These are phyloP conservation scores for Gadopsis marmoratus DNA, from an alignment of 2,797 vertebrate genomes.

Conservation along the genomic window DNA sequence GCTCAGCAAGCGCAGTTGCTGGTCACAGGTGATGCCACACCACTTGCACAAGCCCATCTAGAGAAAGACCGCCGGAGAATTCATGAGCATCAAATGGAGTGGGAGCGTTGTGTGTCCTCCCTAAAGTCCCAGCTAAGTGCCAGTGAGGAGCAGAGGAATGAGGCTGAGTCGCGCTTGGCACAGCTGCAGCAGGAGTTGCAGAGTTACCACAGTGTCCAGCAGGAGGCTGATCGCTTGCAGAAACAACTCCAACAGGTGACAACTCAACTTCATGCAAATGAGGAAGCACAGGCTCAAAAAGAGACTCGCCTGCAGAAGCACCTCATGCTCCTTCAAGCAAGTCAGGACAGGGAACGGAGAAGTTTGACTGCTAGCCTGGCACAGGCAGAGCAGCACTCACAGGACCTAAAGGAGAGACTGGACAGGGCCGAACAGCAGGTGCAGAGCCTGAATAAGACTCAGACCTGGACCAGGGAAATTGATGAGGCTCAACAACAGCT, in stretches of 20 bases:
- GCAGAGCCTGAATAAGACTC: slow-evolving; percentile 84
- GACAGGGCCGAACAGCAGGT: slow-evolving; percentile 85
- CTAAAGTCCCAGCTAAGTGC: slow-evolving; percentile 87
- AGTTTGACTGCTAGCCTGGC: slow-evolving; percentile 86
- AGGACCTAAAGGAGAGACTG: slow-evolving; percentile 88
- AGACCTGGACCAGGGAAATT: slow-evolving; percentile 78
- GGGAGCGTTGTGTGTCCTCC: slow-evolving; percentile 79
- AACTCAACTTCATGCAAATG: slow-evolving; percentile 83
- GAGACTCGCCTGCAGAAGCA: slow-evolving; percentile 91
- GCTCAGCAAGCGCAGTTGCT: slow-evolving; percentile 90
- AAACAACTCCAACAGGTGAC: slow-evolving; percentile 85
- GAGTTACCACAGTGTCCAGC: slow-evolving; percentile 78
- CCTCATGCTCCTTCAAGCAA: slow-evolving; percentile 89
- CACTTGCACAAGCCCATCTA: slow-evolving; percentile 87
- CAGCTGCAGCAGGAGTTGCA: slow-evolving; percentile 80
- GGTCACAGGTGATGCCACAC: slow-evolving; percentile 88
- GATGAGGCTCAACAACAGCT: slow-evolving; percentile 87
- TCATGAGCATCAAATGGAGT: slow-evolving; percentile 85
- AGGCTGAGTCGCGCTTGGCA: slow-evolving; percentile 83
- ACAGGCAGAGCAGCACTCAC: slow-evolving; percentile 88
- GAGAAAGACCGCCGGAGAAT: slow-evolving; percentile 85
- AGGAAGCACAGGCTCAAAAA: slow-evolving; percentile 88
- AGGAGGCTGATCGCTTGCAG: slow-evolving; percentile 86
- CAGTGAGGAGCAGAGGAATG: slow-evolving; percentile 86
- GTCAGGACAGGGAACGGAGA: slow-evolving; percentile 91